Evolutionary conservation across 1,140 invertebrate species (phyloP).

Genomic region (Brachionus rotundiformis): DNA sequence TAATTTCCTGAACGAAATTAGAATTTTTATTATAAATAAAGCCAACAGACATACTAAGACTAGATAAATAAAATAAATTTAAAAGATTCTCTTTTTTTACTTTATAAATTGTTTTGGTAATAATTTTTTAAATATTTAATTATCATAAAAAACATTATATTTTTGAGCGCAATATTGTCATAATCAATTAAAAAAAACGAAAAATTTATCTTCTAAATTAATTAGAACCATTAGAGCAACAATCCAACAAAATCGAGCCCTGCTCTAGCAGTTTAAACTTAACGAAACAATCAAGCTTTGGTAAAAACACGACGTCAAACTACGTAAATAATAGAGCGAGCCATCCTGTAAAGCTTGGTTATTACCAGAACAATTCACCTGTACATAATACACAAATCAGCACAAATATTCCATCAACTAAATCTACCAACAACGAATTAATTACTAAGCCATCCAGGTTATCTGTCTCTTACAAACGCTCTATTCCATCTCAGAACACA

Average conservation of each 20-base stretch:
- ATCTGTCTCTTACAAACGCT: not conserved
- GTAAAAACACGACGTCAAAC: not conserved
- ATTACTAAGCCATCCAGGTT: not conserved
- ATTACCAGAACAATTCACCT: not conserved
- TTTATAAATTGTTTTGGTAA: too few relatives aligned
- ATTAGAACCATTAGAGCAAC: not conserved
- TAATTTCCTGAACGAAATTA: not conserved
- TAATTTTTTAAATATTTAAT: not conserved
- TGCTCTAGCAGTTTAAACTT: not conserved
- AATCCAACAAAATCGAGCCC: not conserved
- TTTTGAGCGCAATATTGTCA: not conserved
- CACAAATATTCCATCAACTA: not conserved
- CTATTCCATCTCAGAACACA: not conserved
- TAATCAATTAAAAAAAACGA: not conserved
- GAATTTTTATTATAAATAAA: too few relatives aligned
- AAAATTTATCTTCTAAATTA: not conserved
- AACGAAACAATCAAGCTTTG: not conserved
- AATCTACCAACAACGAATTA: not conserved
- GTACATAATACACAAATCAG: not conserved
- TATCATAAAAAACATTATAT: not conserved
- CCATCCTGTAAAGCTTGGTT: not conserved
- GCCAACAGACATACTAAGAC: not conserved
- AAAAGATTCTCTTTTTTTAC: too few relatives aligned
- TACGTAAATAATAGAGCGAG: not conserved
- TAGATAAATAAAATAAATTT: not conserved